Evolutionary conservation across 2,797 vertebrate species (phyloP).

Genomic region (Phrynocephalus forsythii): DNA sequence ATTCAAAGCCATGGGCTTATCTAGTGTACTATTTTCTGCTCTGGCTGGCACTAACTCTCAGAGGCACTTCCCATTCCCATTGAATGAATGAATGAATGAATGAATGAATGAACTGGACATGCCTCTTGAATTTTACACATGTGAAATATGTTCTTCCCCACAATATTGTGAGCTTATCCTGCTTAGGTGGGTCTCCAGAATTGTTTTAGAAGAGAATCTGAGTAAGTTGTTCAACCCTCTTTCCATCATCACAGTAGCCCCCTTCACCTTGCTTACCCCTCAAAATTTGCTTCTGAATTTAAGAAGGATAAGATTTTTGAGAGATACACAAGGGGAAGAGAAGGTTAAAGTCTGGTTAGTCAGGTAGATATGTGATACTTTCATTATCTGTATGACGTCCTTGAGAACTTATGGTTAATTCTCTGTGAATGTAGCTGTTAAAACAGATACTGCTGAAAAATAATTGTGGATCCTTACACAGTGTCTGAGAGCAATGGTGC

Average conservation of each 20-base stretch:
- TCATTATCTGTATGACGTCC: not conserved
- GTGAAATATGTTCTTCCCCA: not conserved
- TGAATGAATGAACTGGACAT: not conserved
- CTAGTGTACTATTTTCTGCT: not conserved
- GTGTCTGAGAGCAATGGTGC: not conserved
- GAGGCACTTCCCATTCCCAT: not conserved
- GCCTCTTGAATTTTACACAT: not conserved
- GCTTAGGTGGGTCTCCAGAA: not conserved
- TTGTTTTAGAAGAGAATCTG: not conserved
- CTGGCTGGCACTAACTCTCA: not conserved
- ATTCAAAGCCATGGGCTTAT: not conserved
- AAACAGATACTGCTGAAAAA: not conserved
- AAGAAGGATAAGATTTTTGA: not conserved
- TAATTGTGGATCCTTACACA: not conserved
- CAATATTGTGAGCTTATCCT: not conserved
- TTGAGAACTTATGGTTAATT: not conserved
- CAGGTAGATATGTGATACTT: not conserved
- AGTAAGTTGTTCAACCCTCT: not conserved
- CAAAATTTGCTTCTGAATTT: not conserved
- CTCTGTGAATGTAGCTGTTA: not conserved
- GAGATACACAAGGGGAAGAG: not conserved
- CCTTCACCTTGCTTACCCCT: not conserved
- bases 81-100: not conserved
- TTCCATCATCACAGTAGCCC: not conserved
- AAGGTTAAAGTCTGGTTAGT: not conserved